Conservation (phyloP, 1,140 invertebrate genomes). For the Pachypsylla venusta region DNA sequence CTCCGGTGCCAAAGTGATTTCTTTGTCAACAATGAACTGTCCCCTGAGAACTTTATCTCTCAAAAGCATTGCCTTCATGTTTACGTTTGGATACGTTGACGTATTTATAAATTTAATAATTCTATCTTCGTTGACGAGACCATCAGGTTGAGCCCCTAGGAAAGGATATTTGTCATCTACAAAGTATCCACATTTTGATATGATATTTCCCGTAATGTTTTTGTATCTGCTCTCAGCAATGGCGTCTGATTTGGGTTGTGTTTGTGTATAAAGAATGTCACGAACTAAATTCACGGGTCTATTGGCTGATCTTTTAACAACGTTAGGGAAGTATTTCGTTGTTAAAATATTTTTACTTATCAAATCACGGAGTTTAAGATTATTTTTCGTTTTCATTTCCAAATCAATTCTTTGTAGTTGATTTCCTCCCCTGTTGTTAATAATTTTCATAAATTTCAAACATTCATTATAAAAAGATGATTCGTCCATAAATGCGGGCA, state of each 20-base stretch:
- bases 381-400: slow-evolving; percentile 5
- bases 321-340: background rate
- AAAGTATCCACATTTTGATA: slow-evolving; percentile 28
- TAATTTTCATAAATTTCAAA: background rate
- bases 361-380: background rate
- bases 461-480: background rate
- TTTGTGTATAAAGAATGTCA: slow-evolving; percentile 1
- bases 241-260: background rate
- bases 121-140: slow-evolving; percentile 27
- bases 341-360: background rate
- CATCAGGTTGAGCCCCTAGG: slow-evolving; percentile 32
- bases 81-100: slow-evolving; percentile 19
- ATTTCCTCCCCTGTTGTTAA: slow-evolving; percentile 1
- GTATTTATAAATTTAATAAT: slow-evolving; percentile 30
- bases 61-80: background rate
- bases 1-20: background rate
- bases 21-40: slow-evolving; percentile 3
- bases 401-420: slow-evolving; percentile 4
- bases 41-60: background rate
- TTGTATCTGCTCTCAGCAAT: background rate
- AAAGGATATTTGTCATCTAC: slow-evolving; percentile 26
- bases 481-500: background rate
- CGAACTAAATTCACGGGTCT: background rate
- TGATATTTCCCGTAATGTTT: slow-evolving; percentile 4
- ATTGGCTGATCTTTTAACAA: background rate